Evolutionary conservation across 2,888 invertebrate genomes (phyloP), one percentile per base, ranked within the genome.

Genomic region (Chouioia cunea): DNA sequence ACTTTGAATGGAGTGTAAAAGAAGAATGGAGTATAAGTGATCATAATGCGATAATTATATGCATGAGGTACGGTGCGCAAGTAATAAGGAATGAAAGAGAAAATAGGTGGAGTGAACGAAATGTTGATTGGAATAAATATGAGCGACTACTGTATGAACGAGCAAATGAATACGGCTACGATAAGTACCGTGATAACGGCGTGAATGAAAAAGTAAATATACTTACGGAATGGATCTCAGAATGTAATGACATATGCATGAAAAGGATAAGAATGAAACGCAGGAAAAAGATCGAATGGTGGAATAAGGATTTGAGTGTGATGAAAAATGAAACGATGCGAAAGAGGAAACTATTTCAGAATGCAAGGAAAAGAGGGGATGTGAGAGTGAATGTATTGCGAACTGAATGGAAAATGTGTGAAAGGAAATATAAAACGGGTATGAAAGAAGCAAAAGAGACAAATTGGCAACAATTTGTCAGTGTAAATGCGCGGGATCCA

Each of bases 61-160:
- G n/a, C n/a, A n/a, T n/a, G n/a, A n/a, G n/a, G n/a, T n/a, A n/a
- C n/a, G n/a, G n/a, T n/a, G n/a, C n/a, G n/a, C n/a, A n/a, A n/a
- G n/a, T n/a, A n/a, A n/a, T n/a, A n/a, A n/a, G n/a, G n/a, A n/a
- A n/a, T n/a, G n/a, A n/a, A n/a, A n/a, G 27, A 27, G 4, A 4
- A 1, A 47, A 47, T 10, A 23, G 27, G n/a, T 60, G 60, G 60
- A 2, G 20, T 2, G 22, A 12, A 15, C 22, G 22, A 18, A 8
- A n/a, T 1, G 14, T 15, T n/a, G 27, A 60, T 2, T 60, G 60
- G 60, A 10, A n/a, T 0, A n/a, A 14, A 10, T 48, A 48, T 15
- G 16, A 10, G 23, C n/a, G 2, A 12, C 2, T 90, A 89, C 89
- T 90, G 89, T 89, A 89, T 89, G 88, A 89, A 88, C 88, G 88